These are phyloP conservation scores for Dromiciops gliroides DNA, from an alignment of 2,113 vertebrate species.

Conservation along the genomic window DNA sequence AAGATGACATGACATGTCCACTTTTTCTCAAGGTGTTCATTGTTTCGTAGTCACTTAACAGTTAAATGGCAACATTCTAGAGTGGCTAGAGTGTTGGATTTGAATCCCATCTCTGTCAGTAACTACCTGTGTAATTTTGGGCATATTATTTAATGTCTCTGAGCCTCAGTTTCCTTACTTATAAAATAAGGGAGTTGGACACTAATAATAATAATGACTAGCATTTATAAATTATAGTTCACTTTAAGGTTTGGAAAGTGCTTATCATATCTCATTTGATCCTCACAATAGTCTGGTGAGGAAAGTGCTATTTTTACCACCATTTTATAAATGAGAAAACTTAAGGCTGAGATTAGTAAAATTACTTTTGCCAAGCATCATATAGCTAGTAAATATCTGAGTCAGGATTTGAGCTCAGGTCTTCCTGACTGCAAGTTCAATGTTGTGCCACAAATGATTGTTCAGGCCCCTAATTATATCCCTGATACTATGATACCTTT, in stretches of 20 bases:
- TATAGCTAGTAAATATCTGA: background rate
- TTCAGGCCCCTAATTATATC: background rate
- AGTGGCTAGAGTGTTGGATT: background rate
- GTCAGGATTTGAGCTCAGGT: background rate
- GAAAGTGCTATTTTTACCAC: too few species aligned
- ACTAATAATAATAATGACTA: too few species aligned
- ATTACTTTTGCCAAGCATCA: background rate
- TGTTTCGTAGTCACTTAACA: background rate
- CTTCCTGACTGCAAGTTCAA: background rate
- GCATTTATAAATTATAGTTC: too few species aligned
- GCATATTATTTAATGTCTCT: background rate
- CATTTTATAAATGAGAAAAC: background rate
- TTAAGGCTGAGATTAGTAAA: background rate
- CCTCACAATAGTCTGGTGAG: too few species aligned
- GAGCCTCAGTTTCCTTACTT: background rate
- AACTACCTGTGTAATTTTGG: background rate
- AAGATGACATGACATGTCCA: background rate
- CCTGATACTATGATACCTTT: background rate
- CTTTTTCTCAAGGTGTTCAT: background rate
- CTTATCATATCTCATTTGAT: too few species aligned
- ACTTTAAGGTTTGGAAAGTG: too few species aligned
- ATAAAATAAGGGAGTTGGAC: background rate
- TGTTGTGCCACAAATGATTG: background rate
- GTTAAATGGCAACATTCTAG: background rate
- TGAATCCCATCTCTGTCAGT: too few species aligned